phyloP scores from a whole-genome alignment of 2,797 vertebrate species.

The Myoxocephalus aenaeus region DNA sequence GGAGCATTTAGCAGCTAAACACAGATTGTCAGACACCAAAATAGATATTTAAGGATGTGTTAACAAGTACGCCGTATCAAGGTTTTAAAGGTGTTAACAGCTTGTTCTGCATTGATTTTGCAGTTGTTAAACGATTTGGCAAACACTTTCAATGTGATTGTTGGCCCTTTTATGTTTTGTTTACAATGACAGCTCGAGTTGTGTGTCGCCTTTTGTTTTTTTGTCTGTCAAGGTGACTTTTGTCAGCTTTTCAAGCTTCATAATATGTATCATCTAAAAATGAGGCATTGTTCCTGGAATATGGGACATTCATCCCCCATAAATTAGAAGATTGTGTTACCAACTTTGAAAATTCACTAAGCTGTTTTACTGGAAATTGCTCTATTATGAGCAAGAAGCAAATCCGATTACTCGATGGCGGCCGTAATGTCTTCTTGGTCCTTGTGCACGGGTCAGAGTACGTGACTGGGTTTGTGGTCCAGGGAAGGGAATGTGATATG shows the following conservation, averaged over 20 bases:
- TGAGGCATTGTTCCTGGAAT: conserved; percentile 60
- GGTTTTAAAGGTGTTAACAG: not conserved
- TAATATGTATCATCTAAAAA: conserved; percentile 32
- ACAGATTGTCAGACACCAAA: not conserved
- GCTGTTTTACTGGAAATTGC: conserved; percentile 68
- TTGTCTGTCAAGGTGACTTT: conserved; percentile 21
- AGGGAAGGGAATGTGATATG: conserved; percentile 54
- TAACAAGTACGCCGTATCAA: not conserved
- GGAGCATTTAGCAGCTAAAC: not conserved
- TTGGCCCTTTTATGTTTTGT: not conserved
- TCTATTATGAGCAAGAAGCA: conserved; percentile 68
- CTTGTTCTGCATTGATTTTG: not conserved
- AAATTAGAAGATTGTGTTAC: conserved; percentile 66
- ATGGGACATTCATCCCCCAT: conserved; percentile 31
- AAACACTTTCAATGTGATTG: not conserved
- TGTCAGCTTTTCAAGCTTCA: conserved; percentile 5
- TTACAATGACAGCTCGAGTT: not conserved
- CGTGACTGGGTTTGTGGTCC: conserved; percentile 62
- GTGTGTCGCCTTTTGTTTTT: conserved; percentile 4
- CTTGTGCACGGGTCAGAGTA: conserved; percentile 42
- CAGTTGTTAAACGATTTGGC: not conserved
- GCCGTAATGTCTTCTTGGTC: conserved; percentile 61
- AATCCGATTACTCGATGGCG: conserved; percentile 69
- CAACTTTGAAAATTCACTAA: conserved; percentile 58
- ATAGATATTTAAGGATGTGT: not conserved